A percentile compares a stretch with the other conserved stretches of the same genome.
These are phyloP conservation scores for Conchocele bisecta DNA, from an alignment of 2,888 invertebrate species.

Conservation along the genomic window DNA sequence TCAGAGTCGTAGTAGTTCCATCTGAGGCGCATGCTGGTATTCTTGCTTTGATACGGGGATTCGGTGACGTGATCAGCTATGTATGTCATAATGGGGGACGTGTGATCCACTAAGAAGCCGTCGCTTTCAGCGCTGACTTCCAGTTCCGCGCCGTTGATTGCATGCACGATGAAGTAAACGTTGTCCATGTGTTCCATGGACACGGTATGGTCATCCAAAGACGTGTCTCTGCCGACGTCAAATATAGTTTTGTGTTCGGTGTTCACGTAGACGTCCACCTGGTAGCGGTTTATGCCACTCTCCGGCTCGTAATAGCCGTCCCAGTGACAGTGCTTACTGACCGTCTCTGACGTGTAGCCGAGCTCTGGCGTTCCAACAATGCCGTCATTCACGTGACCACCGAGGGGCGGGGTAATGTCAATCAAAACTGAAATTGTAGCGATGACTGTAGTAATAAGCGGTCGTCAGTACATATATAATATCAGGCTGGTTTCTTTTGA, in stretches of 20 bases:
- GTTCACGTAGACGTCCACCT: slow-evolving; percentile 49
- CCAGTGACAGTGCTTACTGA: slow-evolving; percentile 31
- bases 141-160: slow-evolving; percentile 57
- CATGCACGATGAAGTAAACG: slow-evolving; percentile 46
- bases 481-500: no score
- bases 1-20: slow-evolving; percentile 65
- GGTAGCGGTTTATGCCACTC: slow-evolving; percentile 48
- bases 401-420: slow-evolving; percentile 50
- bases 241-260: slow-evolving; percentile 37
- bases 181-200: slow-evolving; percentile 48
- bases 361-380: slow-evolving; percentile 14
- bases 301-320: slow-evolving; percentile 51
- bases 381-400: slow-evolving; percentile 50
- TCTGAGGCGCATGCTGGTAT: slow-evolving; percentile 36
- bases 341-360: slow-evolving; percentile 45
- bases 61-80: slow-evolving; percentile 35
- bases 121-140: slow-evolving; percentile 23
- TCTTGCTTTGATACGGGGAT: slow-evolving; percentile 48
- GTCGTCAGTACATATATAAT: no score
- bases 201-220: slow-evolving; percentile 52
- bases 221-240: slow-evolving; percentile 13
- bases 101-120: slow-evolving; percentile 61
- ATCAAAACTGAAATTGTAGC: slow-evolving; percentile 56
- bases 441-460: no score
- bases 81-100: slow-evolving; percentile 44